Base-by-base conservation (phyloP, 2,888 invertebrate species). In the Eilema griseolum region DNA sequence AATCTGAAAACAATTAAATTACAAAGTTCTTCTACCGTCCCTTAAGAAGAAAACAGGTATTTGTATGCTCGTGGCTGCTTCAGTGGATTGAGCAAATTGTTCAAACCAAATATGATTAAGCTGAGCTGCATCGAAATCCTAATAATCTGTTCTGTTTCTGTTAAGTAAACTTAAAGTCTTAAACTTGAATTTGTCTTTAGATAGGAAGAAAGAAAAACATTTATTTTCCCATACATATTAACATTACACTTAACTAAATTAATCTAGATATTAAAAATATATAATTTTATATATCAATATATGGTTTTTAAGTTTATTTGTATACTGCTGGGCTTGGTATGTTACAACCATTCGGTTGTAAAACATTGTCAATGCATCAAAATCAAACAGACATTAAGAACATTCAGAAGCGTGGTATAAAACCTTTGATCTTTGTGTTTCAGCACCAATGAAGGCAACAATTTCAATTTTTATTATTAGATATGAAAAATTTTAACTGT, bases 1-100 rank as follows among this genome's bases (percentile, higher is more conserved):
- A 61, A 65, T 61, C 61, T 65, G 61, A 69, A 46, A 69, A 65
- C 61, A 69, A 65, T 69, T 33, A 56, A 61, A 65, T 69, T 61
- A 69, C 37, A 33, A 61, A 61, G 41, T 65, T 61, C 11, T 61
- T 61, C 24, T 24, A 33, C 20, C 33, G 23, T 31, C 61, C 28
- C 28, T 52, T 52, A 52, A 0, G 52, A 46, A 20, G 46, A 61
- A 60, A 52, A 28, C 52, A 28, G 10, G 14, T 67, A 60, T 60
- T 66, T 26, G 26, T 23, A 14, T 20, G n/a, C 37, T 31, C 14
- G 4, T 60, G 20, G n/a, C 24, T 26, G 24, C 41, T 66, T 59
- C 20, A 37, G 24, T 37, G 5, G 37, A 59, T 59, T 24, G 26
- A n/a, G 3, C 12, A 33, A 33, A 61, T 31, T 31, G 61, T 41